Evolutionary conservation across 2,888 invertebrate species (phyloP), one percentile per base, ranked within the genome.

Genomic region (Archaeoteleia sp.): DNA sequence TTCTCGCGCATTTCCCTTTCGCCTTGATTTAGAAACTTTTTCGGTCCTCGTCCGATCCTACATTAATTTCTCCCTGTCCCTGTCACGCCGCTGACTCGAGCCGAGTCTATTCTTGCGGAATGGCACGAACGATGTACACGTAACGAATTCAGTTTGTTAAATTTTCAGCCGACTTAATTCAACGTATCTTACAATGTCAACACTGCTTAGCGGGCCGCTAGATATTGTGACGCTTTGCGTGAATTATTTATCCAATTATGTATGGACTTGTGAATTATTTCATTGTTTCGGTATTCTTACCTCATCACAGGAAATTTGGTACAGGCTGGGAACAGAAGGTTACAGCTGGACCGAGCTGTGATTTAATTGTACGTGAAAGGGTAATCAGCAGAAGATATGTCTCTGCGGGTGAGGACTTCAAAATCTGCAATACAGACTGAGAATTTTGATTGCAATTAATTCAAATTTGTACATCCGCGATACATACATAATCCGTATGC

Each of bases 61-160:
- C 34, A 34, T 34, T 34, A 34, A 34, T 34, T 34, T 34, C 34
- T 20, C 34, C 14, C 34, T 34, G 34, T 34, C 20, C 34, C 34
- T 34, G 34, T 34, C 34, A 12, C 20, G 2, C 20, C 20, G 20
- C 5, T 5, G 20, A 20, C 3, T 20, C 5, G 2, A 20, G 2
- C n/a, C 34, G 10, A 10, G 9, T 2, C 34, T 12, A 34, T 10
- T 34, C 34, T 9, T 12, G 12, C 34, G 34, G 34, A 34, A 34
- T 34, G 12, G 34, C 34, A 10, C 34, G 34, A 34, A 10, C 34
- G 34, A 34, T 34, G 34, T 34, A 10, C n/a, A 34, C 34, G 34
- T 34, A 13, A 34, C 10, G 14, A 34, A 34, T 34, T 34, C 34
- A 34, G 34, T 9, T 34, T 34, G 34, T 34, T 34, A 34, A 34